Evolutionary conservation across 2,113 vertebrate species (phyloP).

Genomic region (Donacobius atricapilla): DNA sequence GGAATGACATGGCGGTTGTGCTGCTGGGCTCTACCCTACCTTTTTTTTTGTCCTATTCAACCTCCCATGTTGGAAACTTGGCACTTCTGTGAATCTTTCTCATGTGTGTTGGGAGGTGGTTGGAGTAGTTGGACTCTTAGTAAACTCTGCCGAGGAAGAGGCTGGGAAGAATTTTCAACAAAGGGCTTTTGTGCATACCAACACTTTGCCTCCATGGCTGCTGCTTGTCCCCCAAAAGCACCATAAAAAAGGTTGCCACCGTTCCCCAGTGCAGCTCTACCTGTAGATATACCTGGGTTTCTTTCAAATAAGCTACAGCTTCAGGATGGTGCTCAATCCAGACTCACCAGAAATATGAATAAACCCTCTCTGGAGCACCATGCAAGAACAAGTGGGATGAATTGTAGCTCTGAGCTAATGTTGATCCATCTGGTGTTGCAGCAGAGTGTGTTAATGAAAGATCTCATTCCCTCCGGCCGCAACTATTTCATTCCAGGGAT

Average conservation of each 20-base stretch:
- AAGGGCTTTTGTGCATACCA: not conserved
- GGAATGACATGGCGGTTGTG: not conserved
- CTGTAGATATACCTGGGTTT: not conserved
- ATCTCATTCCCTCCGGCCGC: not conserved
- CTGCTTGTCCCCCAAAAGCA: not conserved
- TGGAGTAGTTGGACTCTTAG: not conserved
- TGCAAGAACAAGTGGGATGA: not conserved
- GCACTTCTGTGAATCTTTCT: not conserved
- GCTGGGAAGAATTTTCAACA: not conserved
- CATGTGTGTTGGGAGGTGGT: not conserved
- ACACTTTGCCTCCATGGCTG: not conserved
- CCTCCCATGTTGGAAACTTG: not conserved
- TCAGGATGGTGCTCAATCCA: not conserved
- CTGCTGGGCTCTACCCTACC: not conserved
- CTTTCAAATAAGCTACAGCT: not conserved
- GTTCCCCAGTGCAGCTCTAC: not conserved
- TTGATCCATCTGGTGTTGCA: not conserved
- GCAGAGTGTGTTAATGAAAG: not conserved
- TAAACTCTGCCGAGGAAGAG: not conserved
- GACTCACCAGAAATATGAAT: not conserved
- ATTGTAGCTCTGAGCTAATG: not conserved
- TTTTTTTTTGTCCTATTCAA: not conserved
- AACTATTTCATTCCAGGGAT: not conserved
- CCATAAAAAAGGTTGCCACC: not conserved
- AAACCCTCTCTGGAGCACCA: not conserved